A percentile compares a stretch with the other conserved stretches of the same genome.
Evolutionary conservation across 2,797 vertebrate genomes (phyloP).

Genomic region (Poecilia wingei): DNA sequence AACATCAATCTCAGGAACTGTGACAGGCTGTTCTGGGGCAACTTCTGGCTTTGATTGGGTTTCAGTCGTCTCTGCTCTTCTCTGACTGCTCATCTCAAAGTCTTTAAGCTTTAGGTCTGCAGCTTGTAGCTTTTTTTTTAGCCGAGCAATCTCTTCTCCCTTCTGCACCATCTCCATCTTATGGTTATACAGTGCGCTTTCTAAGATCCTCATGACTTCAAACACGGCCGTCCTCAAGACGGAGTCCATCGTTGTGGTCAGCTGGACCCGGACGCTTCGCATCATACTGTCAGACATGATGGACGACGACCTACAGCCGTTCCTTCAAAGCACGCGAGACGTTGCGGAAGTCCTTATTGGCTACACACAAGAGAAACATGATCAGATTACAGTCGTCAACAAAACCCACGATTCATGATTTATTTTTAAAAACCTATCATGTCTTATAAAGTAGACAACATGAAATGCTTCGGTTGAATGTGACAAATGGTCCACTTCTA

Average conservation of each 20-base stretch:
- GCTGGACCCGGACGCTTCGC: slow-evolving; percentile 53
- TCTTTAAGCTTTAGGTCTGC: slow-evolving; percentile 52
- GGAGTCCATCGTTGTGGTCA: slow-evolving; percentile 64
- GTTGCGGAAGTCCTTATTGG: not conserved
- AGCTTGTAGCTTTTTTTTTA: slow-evolving; percentile 65
- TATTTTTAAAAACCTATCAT: not conserved
- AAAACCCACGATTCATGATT: not conserved
- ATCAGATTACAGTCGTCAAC: not conserved
- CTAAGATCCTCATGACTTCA: slow-evolving; percentile 71
- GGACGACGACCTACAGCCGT: not conserved
- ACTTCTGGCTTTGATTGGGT: not conserved
- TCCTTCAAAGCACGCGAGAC: not conserved
- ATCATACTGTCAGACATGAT: slow-evolving; percentile 62
- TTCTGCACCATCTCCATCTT: slow-evolving; percentile 60
- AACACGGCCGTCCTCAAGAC: slow-evolving; percentile 52
- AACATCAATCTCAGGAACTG: slow-evolving; percentile 52
- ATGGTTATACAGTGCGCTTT: slow-evolving; percentile 59
- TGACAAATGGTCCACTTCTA: not conserved
- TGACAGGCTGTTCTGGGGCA: not conserved
- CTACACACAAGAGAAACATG: slow-evolving; percentile 14
- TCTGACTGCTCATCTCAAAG: fast-evolving
- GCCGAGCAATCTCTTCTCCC: slow-evolving; percentile 57
- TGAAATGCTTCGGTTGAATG: not conserved
- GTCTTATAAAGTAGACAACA: not conserved
- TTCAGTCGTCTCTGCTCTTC: not conserved